phyloP scores from a whole-genome alignment of 2,888 invertebrate species.

The Ophion ellenae region DNA sequence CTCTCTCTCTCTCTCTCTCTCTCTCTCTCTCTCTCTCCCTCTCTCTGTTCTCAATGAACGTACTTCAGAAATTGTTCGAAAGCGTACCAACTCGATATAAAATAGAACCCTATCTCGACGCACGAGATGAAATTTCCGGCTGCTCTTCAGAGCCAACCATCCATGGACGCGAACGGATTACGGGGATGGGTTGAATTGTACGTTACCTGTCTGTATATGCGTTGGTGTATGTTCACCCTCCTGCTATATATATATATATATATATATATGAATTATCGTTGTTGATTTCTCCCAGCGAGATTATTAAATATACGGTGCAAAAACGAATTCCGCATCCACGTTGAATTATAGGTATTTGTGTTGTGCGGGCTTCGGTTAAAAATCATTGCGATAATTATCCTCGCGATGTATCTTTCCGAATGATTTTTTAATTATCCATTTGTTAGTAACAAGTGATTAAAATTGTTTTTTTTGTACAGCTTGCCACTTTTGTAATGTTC shows the following conservation, averaged over 20 bases:
- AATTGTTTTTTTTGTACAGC: too few relatives aligned
- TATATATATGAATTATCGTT: not conserved
- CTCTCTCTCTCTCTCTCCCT: slow-evolving; percentile 18
- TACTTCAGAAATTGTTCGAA: slow-evolving; percentile 39
- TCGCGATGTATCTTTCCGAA: too few relatives aligned
- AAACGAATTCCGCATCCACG: too few relatives aligned
- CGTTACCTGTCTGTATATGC: not conserved
- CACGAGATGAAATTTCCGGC: slow-evolving; percentile 56
- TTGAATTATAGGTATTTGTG: too few relatives aligned
- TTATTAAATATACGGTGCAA: not conserved
- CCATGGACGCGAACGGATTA: slow-evolving; percentile 35
- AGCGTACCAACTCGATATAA: slow-evolving; percentile 27
- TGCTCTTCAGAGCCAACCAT: slow-evolving; percentile 41
- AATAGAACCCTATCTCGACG: slow-evolving; percentile 37
- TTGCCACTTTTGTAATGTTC: too few relatives aligned
- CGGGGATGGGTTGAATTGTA: slow-evolving; percentile 37
- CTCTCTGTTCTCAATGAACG: slow-evolving; percentile 27
- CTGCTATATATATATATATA: not conserved
- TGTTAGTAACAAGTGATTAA: too few relatives aligned
- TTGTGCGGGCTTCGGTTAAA: too few relatives aligned
- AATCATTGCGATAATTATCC: too few relatives aligned
- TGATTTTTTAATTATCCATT: too few relatives aligned
- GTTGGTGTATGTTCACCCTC: not conserved
- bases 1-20: slow-evolving; percentile 22
- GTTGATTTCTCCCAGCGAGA: slow-evolving; percentile 8